Base-by-base conservation (phyloP, 2,113 vertebrate species). In the Campylorhamphus procurvoides region DNA sequence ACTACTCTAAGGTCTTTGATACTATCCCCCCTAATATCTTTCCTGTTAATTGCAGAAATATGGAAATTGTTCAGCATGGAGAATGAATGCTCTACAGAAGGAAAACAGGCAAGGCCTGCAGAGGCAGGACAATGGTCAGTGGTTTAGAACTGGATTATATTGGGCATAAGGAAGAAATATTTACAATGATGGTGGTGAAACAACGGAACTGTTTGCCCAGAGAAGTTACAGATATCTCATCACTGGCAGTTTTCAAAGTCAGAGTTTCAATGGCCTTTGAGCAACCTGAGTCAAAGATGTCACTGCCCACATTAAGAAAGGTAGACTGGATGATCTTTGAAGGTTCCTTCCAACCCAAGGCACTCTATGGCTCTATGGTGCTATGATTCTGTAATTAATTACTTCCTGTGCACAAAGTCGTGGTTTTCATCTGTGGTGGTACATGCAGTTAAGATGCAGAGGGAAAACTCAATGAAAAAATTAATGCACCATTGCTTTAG, bases 221-320 rank as follows among this genome's bases (percentile, higher is more conserved):
- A 35, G n/a, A 53, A n/a, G 9, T 27, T 50, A 46, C 27, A 6
- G 18, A 49, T 50, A 12, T 1, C 7, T 15, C 16, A 25, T 59
- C 20, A 18, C 0, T n/a, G 46, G 11, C 3, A 59, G 20, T n/a
- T 29, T 46, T 50, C 35, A 58, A 59, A 12, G n/a, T 40, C 14
- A 59, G 12, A 58, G 7, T 46, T 46, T 40, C 1, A 1, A 25
- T 10, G 19, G 6, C 3, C 17, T 85, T 46, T 67, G 24, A 52
- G 24, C 7, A 66, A 59, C 6, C 9, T 46, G 24, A 13, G 10
- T 1, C 1, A 47, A 47, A 67, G 14, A 16, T n/a, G 8, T 31
- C n/a, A 24, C 19, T 74, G 40, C 1, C 1, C 8, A 8, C 0
- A 1, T 7, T 29, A 18, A 7, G 19, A 6, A 16, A 4, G 2